Percentiles rank a stretch among this genome's conserved stretches.
Evolutionary conservation across 2,888 invertebrate genomes (phyloP).

Genomic region (Amphiduros pacificus): DNA sequence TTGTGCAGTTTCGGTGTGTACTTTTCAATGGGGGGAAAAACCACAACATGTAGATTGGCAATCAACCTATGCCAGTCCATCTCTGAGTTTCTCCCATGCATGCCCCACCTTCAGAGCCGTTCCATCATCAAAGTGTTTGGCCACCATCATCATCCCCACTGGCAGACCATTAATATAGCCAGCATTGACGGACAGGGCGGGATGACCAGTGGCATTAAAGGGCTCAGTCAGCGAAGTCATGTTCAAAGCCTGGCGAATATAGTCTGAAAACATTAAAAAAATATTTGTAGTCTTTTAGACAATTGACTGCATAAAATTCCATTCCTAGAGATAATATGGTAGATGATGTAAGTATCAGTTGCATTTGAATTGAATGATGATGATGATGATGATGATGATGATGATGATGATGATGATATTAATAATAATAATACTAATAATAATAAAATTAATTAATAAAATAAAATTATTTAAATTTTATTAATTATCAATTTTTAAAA

Average conservation of each 20-base stretch:
- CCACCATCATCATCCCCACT: constrained; percentile 50
- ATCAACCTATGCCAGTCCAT: no score
- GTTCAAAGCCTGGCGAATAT: constrained; percentile 25
- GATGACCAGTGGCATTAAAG: constrained; percentile 46
- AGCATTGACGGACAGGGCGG: constrained; percentile 46
- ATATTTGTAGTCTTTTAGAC: not conserved
- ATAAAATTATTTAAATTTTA: not conserved
- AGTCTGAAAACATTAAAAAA: constrained; percentile 33
- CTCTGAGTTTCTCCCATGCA: no score
- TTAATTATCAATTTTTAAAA: no score
- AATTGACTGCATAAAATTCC: not conserved
- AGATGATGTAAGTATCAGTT: not conserved
- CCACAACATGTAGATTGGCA: no score
- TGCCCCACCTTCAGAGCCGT: no score
- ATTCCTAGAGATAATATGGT: no score
- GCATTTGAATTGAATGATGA: not conserved
- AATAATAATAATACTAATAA: not conserved
- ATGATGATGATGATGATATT: not conserved
- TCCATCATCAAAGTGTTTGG: constrained; percentile 46
- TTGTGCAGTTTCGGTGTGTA: no score
- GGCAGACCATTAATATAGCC: constrained; percentile 42
- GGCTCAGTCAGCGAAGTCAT: constrained; percentile 41
- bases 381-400: not conserved
- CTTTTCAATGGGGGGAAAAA: no score
- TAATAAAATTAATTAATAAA: not conserved